Percentiles rank a stretch among this genome's conserved stretches.
Conservation (phyloP, 2,888 invertebrate species). For the Biston betularia region DNA sequence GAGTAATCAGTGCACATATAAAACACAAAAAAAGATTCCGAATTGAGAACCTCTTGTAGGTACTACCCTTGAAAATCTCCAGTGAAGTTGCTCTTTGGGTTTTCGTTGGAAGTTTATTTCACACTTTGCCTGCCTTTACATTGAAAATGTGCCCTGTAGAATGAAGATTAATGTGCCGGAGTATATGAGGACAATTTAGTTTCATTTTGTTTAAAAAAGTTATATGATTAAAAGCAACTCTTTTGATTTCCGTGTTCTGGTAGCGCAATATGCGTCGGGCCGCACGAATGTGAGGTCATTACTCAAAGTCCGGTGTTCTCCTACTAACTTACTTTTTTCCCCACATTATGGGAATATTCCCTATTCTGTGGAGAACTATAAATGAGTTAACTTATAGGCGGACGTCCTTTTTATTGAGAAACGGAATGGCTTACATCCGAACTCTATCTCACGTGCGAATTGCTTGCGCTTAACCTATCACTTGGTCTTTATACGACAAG, state of each 20-base stretch:
- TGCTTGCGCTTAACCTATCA: neutral
- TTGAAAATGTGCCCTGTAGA: no score
- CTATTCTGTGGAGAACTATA: slow-evolving; percentile 50
- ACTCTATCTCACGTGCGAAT: neutral
- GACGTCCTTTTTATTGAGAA: slow-evolving; percentile 16
- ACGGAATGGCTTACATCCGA: neutral
- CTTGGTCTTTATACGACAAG: neutral
- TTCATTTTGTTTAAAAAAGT: no score
- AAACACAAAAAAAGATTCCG: no score
- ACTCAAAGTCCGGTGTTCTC: slow-evolving; percentile 72
- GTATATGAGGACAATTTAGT: no score
- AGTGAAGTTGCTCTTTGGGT: no score
- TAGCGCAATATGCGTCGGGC: slow-evolving; percentile 76
- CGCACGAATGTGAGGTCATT: slow-evolving; percentile 76
- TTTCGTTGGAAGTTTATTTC: no score
- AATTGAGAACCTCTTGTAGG: no score
- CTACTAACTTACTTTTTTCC: slow-evolving; percentile 61
- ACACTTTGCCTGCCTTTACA: no score
- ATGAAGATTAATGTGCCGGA: no score
- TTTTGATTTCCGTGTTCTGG: slow-evolving; percentile 36
- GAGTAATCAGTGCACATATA: no score
- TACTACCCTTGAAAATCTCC: no score
- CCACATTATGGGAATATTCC: slow-evolving; percentile 61
- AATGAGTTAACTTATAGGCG: slow-evolving; percentile 45
- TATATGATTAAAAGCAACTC: neutral